phyloP scores from a whole-genome alignment of 2,797 vertebrate species.

The Crypturellus tataupa region DNA sequence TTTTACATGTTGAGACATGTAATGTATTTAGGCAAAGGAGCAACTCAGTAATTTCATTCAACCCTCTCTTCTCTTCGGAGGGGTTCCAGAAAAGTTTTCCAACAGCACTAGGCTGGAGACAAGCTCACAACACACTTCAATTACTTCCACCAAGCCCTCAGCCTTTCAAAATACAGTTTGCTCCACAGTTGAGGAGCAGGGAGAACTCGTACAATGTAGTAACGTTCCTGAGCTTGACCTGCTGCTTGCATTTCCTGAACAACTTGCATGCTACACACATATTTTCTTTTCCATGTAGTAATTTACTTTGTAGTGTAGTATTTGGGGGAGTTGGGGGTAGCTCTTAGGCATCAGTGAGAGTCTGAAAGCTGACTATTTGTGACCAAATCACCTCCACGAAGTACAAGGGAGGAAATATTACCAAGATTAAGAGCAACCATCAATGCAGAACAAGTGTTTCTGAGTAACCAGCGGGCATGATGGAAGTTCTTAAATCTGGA shows the following conservation, averaged over 20 bases:
- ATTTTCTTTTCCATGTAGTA: not conserved
- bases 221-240: not conserved
- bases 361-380: no score
- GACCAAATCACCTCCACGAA: not conserved
- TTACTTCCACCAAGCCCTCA: not conserved
- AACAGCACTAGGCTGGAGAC: not conserved
- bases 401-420: not conserved
- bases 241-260: not conserved
- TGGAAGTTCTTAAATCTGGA: not conserved
- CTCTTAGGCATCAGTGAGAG: no score
- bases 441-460: accelerated
- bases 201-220: not conserved
- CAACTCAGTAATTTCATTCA: not conserved
- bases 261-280: not conserved
- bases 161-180: not conserved
- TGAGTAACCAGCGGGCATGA: not conserved
- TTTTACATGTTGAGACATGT: not conserved
- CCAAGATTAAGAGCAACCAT: not conserved
- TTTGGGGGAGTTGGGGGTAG: no score
- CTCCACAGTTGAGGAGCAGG: accelerated
- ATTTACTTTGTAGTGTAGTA: not conserved
- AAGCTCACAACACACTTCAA: not conserved
- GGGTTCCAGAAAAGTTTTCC: not conserved
- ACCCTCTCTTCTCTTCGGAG: not conserved
- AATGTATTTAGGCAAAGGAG: not conserved